Evolutionary conservation across 2,797 vertebrate species (phyloP), one percentile per base, ranked within the genome.

Genomic region (Anguilla marmorata): DNA sequence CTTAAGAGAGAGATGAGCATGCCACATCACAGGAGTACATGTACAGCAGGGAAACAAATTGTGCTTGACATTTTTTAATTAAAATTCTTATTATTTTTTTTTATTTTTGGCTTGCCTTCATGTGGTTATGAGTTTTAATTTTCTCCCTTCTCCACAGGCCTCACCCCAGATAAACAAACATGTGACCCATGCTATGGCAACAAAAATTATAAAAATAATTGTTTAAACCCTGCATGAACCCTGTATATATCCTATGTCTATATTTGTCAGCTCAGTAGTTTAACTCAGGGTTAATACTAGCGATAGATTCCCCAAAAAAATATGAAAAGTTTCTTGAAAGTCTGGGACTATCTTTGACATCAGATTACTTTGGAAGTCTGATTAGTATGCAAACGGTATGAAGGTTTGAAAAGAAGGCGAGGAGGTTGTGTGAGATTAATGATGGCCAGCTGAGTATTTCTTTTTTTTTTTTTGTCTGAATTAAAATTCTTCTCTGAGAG

Each of bases 381-480:
- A 60, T 87, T 80, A 60, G 74, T 60, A 82, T 87, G 86, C 52
- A 86, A 79, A 86, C 76, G 19, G 27, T 21, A 41, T 86, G 52
- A 76, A 86, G 41, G 24, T 45, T 80, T 87, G 30, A 87, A 41
- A 60, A 50, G 52, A 80, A 58, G 74, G 86, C 72, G 60, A 87
- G 41, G 8, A 74, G 41, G 69, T 16, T 74, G 69, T 58, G 37
- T 21, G 19, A 58, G 50, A 80, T 87, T 79, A 79, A 80, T 60
- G 60, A 52, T 58, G n/a, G 52, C 54, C 86, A 58, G 86, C 45
- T 30, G 85, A 74, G 30, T 72, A 11, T 30, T 30, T 72, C 21
- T 76, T 69, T 30, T 24, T 24, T 24, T 27, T 74, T 74, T 33
- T 33, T 45, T 72, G 27, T 1, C n/a, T 87, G 69, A 80, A 82